These are phyloP conservation scores for Agonum fuliginosum DNA, from an alignment of 2,888 invertebrate genomes.

Conservation along the genomic window DNA sequence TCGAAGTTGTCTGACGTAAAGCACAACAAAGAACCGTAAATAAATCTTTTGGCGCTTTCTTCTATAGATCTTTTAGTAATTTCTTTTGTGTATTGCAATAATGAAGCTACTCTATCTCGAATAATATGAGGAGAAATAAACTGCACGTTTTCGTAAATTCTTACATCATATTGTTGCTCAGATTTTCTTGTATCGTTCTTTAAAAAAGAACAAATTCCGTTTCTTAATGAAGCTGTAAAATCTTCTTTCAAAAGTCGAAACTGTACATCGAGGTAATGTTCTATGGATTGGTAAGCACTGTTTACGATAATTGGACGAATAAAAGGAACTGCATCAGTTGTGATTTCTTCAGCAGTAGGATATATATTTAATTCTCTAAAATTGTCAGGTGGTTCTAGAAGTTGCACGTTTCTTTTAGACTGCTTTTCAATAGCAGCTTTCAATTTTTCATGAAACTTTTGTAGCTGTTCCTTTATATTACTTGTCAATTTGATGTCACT, in stretches of 20 bases:
- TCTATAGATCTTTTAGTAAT: conserved; percentile 70
- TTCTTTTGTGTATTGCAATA: conserved; percentile 63
- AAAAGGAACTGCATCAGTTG: conserved; percentile 67
- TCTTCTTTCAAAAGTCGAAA: conserved; percentile 84
- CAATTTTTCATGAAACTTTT: not conserved
- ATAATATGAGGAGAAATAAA: not conserved
- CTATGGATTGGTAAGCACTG: conserved; percentile 77
- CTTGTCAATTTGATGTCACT: not conserved
- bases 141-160: conserved; percentile 46
- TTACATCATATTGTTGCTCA: conserved; percentile 25
- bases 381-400: conserved; percentile 33
- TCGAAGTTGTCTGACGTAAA: conserved; percentile 80
- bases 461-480: conserved; percentile 13
- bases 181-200: not conserved
- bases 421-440: not conserved
- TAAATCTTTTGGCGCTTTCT: conserved; percentile 75
- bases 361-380: conserved; percentile 71
- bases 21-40: conserved; percentile 82
- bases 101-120: conserved; percentile 57
- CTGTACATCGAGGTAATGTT: conserved; percentile 83
- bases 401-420: not conserved
- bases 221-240: conserved; percentile 80
- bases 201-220: conserved; percentile 73
- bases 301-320: conserved; percentile 75
- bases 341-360: conserved; percentile 71